Evolutionary conservation across 2,888 invertebrate genomes (phyloP).

Genomic region (Oasisia sp.): DNA sequence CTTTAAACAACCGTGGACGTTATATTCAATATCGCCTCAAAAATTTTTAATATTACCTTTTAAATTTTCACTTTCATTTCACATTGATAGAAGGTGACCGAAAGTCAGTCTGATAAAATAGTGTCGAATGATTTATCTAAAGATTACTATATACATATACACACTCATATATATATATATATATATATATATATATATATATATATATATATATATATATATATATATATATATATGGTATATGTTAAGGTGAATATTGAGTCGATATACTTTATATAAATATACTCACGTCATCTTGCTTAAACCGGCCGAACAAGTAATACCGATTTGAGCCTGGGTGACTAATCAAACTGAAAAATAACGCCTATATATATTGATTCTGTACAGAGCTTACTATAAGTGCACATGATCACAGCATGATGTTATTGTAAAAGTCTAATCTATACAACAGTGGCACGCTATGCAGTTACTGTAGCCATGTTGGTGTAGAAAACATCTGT

Average conservation of each 20-base stretch:
- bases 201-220: no score
- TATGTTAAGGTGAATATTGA: not conserved
- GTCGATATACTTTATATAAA: not conserved
- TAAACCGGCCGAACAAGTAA: constrained; percentile 14
- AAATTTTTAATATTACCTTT: not conserved
- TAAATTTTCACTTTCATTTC: no score
- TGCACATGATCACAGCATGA: no score
- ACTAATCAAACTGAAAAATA: constrained; percentile 18
- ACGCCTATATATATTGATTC: not conserved
- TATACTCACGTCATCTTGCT: constrained; percentile 19
- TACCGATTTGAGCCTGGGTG: constrained; percentile 18
- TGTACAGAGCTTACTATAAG: not conserved
- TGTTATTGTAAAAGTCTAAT: not conserved
- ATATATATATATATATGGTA: no score
- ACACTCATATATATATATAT: no score
- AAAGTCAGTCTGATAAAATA: no score
- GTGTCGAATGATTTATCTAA: no score
- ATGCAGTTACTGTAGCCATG: not conserved
- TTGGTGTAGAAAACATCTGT: not conserved
- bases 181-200: no score
- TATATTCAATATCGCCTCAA: not conserved
- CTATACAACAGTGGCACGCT: not conserved
- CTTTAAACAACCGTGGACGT: not conserved
- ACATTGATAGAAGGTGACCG: no score
- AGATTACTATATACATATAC: no score